Evolutionary conservation across 2,888 invertebrate genomes (phyloP), one percentile per base, ranked within the genome.

Genomic region (Charanyca ferruginea): DNA sequence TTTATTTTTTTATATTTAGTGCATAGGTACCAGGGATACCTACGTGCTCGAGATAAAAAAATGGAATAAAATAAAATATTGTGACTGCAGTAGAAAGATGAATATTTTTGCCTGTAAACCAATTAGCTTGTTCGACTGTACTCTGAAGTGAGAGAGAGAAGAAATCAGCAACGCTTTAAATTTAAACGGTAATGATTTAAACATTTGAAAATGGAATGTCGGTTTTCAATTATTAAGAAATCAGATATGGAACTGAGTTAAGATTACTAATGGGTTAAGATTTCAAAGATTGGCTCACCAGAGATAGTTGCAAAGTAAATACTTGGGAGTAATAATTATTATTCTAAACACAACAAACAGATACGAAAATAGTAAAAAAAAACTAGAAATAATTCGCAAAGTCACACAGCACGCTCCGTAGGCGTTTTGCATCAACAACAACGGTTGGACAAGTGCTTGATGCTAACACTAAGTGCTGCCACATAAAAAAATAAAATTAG

Each of bases 341-440:
- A 49, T 49, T 75, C 35, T 47, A 48, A 52, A 45, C 28, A 51
- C 20, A 49, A 51, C 16, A 54, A 51, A 57, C n/a, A 63, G 20
- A n/a, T 16, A 42, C 22, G 16, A 42, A 64, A 61, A 73, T 44
- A 51, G 63, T 16, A 18, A 47, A 60, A 68, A 57, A 53, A 28
- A 22, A 22, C 6, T 42, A n/a, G 38, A 48, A 79, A 49, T 75
- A 63, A 68, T 79, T 75, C 62, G 74, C 83, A 73, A 70, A 70
- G 79, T 81, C 80, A 80, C 69, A 66, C 25, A 75, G 75, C 72
- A 72, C 71, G 66, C 70, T 72, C 62, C 61, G 85, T 80, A 79
- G 83, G 85, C 83, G 87, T 85, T 87, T 83, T 81, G 84, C 89
- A 83, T 78, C 78, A 82, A 84, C 79, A 85, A 81, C 67, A n/a